Base-by-base conservation (phyloP, 2,888 invertebrate species). In the Ectobius pallidus region DNA sequence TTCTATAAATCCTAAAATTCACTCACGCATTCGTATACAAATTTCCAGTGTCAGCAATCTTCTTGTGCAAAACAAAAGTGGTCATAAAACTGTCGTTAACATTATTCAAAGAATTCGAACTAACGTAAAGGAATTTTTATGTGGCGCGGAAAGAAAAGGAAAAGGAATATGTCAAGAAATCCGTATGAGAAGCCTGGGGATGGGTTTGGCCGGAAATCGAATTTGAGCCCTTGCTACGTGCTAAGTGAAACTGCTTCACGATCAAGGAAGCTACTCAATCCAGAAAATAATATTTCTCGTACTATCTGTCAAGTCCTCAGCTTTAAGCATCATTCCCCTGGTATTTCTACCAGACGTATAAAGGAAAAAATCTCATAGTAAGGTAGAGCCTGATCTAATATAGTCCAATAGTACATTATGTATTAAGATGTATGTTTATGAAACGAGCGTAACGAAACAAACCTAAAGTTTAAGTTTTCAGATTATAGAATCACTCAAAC, bases 181-280 rank as follows among this genome's bases (percentile, higher is more conserved):
- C 27, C 32, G 30, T 16, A 20, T 58, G 58, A 30, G n/a, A 32
- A n/a, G 58, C 27, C 58, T n/a, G 18, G 58, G 30, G 58, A 58
- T 58, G 30, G 58, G 27, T 30, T 58, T 58, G 58, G 58, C 58
- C 58, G 58, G 58, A 58, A 58, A 58, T 58, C 58, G 58, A 58
- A 58, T 58, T 30, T 6, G n/a, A 58, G n/a, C 32, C 58, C 30
- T n/a, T 16, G 58, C 58, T 16, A 58, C 25, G 32, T 25, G 58
- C 58, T 25, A 25, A 52, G 52, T 52, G 52, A 52, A 3, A 25
- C 25, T 18, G 25, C 52, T n/a, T 52, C 52, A 52, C 52, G 52
- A 20, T 18, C 3, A 52, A 52, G 52, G 52, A 52, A 52, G 25
- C 25, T 52, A 52, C 52, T 58, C 58, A 27, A n/a, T 58, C 30